A percentile compares a stretch with the other conserved stretches of the same genome.
These are phyloP conservation scores for Theonella swinhoei DNA, from an alignment of 37 sponge, comb jelly and placozoan genomes.

Conservation along the genomic window DNA sequence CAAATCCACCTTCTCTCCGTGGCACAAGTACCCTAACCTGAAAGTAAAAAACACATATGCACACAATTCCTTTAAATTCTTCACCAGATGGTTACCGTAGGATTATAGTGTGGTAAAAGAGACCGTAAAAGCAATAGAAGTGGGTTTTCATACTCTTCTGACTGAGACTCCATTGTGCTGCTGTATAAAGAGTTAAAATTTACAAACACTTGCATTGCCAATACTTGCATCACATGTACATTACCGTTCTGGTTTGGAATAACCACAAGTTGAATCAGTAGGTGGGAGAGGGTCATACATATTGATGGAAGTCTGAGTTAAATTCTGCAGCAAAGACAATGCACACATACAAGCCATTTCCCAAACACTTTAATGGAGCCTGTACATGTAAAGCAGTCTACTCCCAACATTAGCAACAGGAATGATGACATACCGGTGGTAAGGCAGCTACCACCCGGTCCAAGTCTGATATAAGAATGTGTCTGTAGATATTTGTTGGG, in stretches of 20 bases:
- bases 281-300: constrained; percentile 90
- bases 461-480: constrained; percentile 83
- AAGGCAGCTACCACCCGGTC: constrained; percentile 51
- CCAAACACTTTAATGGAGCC: neutral
- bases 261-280: constrained; percentile 53
- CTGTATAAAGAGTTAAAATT: neutral
- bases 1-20: neutral
- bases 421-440: constrained; percentile 63
- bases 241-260: constrained; percentile 58
- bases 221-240: neutral
- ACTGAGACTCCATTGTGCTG: neutral
- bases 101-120: constrained; percentile 72
- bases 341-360: constrained; percentile 11
- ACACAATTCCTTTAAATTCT: neutral
- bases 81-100: constrained; percentile 40
- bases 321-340: constrained; percentile 39
- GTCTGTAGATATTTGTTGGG: constrained; percentile 83
- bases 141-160: constrained; percentile 55
- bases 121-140: constrained; percentile 74
- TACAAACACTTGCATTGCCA: neutral
- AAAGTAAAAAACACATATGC: no score
- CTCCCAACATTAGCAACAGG: no score
- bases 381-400: no score
- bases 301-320: constrained; percentile 57
- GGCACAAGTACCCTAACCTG: neutral